Percentiles rank a stretch among this genome's conserved stretches.
phyloP scores from a whole-genome alignment of 2,888 invertebrate species.

The Melitaea athalia region DNA sequence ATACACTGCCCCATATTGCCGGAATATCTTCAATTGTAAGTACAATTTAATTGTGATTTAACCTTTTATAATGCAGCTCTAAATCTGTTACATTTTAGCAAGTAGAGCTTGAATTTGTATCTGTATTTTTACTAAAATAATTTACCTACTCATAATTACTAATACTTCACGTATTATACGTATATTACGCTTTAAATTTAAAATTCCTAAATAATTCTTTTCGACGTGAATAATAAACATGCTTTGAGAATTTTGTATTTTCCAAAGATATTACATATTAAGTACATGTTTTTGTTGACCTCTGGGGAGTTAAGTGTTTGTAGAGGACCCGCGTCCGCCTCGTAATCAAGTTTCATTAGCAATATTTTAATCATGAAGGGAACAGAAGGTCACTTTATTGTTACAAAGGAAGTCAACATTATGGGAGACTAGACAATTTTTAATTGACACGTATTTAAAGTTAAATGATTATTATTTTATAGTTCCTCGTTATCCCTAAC shows the following conservation, averaged over 20 bases:
- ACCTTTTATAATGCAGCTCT: too few species aligned
- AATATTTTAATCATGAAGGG: conserved; percentile 9
- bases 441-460: too few species aligned
- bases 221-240: neutral
- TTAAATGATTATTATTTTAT: too few species aligned
- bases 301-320: neutral
- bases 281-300: neutral
- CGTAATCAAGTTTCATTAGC: conserved; percentile 3
- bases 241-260: neutral
- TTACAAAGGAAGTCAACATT: neutral
- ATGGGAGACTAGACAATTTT: neutral
- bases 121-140: too few species aligned
- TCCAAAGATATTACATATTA: neutral
- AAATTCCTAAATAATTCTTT: neutral
- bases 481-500: too few species aligned
- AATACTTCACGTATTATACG: too few species aligned
- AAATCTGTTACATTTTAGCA: too few species aligned
- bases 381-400: neutral
- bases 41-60: too few species aligned
- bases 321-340: neutral
- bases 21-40: neutral
- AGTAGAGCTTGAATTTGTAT: too few species aligned
- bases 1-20: neutral
- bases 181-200: too few species aligned
- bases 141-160: too few species aligned